Percentiles rank a stretch among this genome's conserved stretches.
These are phyloP conservation scores for Ladona fulva DNA, from an alignment of 1,140 invertebrate species.

Conservation along the genomic window DNA sequence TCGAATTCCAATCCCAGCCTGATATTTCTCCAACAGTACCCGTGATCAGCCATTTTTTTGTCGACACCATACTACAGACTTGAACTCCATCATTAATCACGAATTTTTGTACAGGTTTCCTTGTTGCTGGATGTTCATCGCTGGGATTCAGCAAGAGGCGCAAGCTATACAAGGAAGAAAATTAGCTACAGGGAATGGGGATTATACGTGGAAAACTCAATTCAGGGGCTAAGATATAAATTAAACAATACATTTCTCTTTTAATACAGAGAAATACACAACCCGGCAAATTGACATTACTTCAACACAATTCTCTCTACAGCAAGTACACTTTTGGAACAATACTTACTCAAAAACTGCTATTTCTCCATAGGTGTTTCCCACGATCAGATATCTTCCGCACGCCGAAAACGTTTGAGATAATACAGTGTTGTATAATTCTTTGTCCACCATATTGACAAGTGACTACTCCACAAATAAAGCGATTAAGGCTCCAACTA, in stretches of 20 bases:
- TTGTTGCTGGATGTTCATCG: constrained; percentile 41
- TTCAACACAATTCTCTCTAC: not conserved
- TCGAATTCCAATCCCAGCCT: constrained; percentile 64
- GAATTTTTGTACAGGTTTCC: constrained; percentile 48
- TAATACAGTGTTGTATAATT: constrained; percentile 66
- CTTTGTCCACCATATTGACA: constrained; percentile 35
- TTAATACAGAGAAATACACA: not conserved
- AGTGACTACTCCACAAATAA: not conserved
- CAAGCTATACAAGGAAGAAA: not conserved
- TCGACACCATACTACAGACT: constrained; percentile 61
- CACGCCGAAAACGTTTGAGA: constrained; percentile 72
- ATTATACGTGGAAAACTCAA: constrained; percentile 12
- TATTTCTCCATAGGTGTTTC: constrained; percentile 75
- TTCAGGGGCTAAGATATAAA: not conserved
- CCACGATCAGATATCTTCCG: constrained; percentile 69
- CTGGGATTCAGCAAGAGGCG: constrained; percentile 36
- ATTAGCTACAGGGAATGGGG: not conserved
- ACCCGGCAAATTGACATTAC: constrained; percentile 5
- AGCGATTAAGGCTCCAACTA: not conserved
- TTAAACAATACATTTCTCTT: not conserved
- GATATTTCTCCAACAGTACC: constrained; percentile 62
- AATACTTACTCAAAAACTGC: constrained; percentile 69
- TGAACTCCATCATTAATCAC: constrained; percentile 46
- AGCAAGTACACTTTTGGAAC: constrained; percentile 13
- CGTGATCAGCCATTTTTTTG: constrained; percentile 61